Conservation (phyloP, 2,113 vertebrate genomes). For the Chaetura pelagica region DNA sequence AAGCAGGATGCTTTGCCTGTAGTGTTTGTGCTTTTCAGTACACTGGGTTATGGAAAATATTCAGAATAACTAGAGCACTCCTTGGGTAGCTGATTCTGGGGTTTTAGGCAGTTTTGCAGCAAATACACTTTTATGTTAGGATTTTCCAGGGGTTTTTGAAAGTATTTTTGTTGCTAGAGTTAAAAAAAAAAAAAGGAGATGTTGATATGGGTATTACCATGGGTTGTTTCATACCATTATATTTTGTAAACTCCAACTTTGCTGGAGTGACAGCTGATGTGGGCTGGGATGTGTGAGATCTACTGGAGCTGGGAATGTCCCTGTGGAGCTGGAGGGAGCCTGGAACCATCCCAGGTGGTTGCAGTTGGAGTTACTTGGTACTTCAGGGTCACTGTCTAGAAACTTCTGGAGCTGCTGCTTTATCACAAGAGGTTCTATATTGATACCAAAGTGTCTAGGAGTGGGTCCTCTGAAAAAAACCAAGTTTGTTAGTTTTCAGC, state of each 20-base stretch:
- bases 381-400: neutral
- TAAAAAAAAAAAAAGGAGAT: neutral
- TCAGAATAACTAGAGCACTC: neutral
- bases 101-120: neutral
- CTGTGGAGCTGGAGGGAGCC: neutral
- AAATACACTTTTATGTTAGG: neutral
- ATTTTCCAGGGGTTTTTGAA: neutral
- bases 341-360: fast-evolving
- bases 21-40: conserved; percentile 48
- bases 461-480: neutral
- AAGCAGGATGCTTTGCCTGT: conserved; percentile 73
- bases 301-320: neutral
- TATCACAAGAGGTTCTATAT: neutral
- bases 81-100: neutral
- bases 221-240: neutral
- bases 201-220: neutral
- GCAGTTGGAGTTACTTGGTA: neutral
- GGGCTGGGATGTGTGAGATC: neutral
- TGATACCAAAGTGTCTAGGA: neutral
- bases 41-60: conserved; percentile 28
- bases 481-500: neutral
- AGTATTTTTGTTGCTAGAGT: neutral
- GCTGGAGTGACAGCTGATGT: neutral
- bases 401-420: neutral
- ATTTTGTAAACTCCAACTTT: neutral